Conservation (phyloP, 2,888 invertebrate genomes). For the Priocnemis perturbator region DNA sequence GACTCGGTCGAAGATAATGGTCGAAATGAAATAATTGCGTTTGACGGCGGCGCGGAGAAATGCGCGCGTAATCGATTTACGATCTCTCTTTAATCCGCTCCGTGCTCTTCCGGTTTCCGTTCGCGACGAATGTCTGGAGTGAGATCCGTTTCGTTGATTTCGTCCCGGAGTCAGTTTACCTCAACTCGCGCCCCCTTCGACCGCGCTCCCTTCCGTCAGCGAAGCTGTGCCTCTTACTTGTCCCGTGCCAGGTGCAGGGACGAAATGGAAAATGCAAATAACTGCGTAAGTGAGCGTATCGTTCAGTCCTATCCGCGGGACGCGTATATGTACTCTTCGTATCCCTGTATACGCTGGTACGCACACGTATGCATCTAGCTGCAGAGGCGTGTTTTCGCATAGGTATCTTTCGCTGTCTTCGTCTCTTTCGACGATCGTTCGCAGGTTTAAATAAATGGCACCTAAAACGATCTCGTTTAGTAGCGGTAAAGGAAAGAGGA, state of each 20-base stretch:
- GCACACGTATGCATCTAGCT: slow-evolving; percentile 18
- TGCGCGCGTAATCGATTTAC: slow-evolving; percentile 44
- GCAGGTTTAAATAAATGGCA: background rate
- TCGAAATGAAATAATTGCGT: slow-evolving; percentile 50
- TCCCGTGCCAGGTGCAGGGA: slow-evolving; percentile 57
- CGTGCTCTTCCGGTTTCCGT: slow-evolving; percentile 44
- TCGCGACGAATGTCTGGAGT: background rate
- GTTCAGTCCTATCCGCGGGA: slow-evolving; percentile 59
- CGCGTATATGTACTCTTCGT: slow-evolving; percentile 42
- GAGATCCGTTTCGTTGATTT: slow-evolving; percentile 48
- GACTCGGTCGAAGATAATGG: slow-evolving; percentile 45
- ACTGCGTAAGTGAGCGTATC: slow-evolving; percentile 63
- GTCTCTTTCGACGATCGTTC: no score
- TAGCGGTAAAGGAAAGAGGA: background rate
- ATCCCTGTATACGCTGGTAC: slow-evolving; percentile 37
- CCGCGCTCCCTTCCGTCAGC: background rate
- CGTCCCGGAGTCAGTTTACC: slow-evolving; percentile 5
- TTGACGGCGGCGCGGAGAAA: slow-evolving; percentile 20
- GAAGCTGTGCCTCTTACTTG: background rate
- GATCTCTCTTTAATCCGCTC: slow-evolving; percentile 38
- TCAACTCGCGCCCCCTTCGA: background rate
- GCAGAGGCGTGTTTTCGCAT: slow-evolving; percentile 16
- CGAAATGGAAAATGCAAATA: slow-evolving; percentile 68
- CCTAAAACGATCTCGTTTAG: background rate
- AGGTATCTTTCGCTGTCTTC: no score